Evolutionary conservation across 2,888 invertebrate genomes (phyloP).

Genomic region (Monochamus alternatus): DNA sequence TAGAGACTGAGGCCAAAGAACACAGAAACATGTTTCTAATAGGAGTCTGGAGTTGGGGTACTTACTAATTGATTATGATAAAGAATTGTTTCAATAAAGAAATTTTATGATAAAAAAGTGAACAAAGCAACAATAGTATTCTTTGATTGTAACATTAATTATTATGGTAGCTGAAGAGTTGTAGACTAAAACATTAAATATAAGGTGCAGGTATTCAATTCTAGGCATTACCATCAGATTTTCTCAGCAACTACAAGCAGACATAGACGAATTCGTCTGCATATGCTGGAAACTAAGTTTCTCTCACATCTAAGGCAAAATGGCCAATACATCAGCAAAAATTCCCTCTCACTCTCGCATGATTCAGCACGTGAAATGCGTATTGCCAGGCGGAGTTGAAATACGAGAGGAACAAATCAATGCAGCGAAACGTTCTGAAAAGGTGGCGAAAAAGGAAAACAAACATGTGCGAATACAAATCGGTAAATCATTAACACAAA

Average conservation of each 20-base stretch:
- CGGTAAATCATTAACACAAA: slow-evolving; percentile 27
- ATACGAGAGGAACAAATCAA: slow-evolving; percentile 13
- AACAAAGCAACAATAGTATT: no score
- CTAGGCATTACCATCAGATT: background rate
- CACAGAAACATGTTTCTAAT: no score
- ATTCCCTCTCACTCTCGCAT: background rate
- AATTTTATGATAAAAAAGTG: no score
- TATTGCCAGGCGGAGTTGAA: background rate
- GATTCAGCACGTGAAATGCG: background rate
- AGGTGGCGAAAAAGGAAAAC: slow-evolving; percentile 10
- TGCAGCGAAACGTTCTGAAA: slow-evolving; percentile 3
- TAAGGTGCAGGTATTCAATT: no score
- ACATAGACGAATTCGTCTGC: background rate
- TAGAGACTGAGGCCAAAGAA: no score
- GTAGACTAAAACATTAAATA: no score
- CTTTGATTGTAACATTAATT: no score
- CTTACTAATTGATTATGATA: no score
- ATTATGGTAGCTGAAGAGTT: no score
- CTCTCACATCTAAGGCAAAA: background rate
- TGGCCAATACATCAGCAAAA: background rate
- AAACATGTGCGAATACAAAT: slow-evolving; percentile 22
- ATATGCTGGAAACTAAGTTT: background rate
- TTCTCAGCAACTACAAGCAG: background rate
- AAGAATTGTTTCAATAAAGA: no score
- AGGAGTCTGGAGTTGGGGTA: no score